A percentile compares a stretch with the other conserved stretches of the same genome.
phyloP scores from a whole-genome alignment of 2,888 invertebrate genomes.

The Cheilosia vernalis region DNA sequence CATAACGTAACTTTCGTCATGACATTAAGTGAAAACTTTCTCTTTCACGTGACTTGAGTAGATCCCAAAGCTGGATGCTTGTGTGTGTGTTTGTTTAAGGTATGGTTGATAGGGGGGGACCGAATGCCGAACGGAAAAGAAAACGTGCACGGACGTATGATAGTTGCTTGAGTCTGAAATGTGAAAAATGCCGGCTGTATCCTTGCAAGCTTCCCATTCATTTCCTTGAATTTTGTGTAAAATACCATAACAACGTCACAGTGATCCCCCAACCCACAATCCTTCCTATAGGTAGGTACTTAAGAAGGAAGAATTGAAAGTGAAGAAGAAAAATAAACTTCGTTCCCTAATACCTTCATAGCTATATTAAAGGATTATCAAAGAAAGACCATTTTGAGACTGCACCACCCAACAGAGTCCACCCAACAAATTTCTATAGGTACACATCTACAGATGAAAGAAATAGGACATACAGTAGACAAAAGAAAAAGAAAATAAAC shows the following conservation, averaged over 20 bases:
- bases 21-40: conserved; percentile 76
- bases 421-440: neutral
- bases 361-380: conserved; percentile 28
- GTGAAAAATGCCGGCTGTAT: conserved; percentile 65
- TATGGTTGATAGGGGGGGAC: neutral
- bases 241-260: conserved; percentile 70
- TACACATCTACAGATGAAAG: conserved; percentile 23
- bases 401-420: conserved; percentile 38
- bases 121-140: conserved; percentile 47
- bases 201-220: conserved; percentile 48
- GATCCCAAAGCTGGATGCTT: conserved; percentile 19
- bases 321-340: conserved; percentile 37
- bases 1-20: conserved; percentile 75
- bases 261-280: neutral
- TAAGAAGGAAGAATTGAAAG: conserved; percentile 52
- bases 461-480: conserved; percentile 60
- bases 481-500: conserved; percentile 28
- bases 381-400: conserved; percentile 50
- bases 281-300: no score
- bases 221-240: conserved; percentile 65
- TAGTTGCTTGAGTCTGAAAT: conserved; percentile 58
- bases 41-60: conserved; percentile 72
- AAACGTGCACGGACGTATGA: conserved; percentile 64
- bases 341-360: conserved; percentile 15
- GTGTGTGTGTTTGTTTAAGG: conserved; percentile 6